Conservation (phyloP, 1,140 invertebrate genomes). For the Triops cancriformis region DNA sequence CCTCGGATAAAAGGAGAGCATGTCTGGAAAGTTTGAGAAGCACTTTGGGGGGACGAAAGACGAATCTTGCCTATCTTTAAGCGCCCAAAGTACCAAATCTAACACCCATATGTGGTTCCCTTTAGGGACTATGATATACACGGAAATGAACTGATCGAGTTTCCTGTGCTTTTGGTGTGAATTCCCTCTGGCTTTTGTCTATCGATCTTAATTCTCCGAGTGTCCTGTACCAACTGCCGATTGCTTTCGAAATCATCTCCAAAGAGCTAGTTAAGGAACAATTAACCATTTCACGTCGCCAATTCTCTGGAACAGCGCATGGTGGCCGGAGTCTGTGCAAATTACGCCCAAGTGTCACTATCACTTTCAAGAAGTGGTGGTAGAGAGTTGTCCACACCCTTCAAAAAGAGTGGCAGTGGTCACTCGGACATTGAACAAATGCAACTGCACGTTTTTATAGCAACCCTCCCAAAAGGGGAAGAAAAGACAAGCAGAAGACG, state of each 20-base stretch:
- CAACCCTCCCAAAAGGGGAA: not conserved
- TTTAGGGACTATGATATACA: not conserved
- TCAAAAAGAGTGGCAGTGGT: not conserved
- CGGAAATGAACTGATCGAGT: not conserved
- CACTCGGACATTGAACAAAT: not conserved
- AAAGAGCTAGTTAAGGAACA: no score
- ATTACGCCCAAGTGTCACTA: not conserved
- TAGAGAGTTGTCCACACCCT: not conserved
- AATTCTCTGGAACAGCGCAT: no score
- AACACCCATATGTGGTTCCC: conserved; percentile 9
- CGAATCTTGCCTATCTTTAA: not conserved
- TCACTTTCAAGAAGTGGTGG: not conserved
- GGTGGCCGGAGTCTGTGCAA: not conserved
- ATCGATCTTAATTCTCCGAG: no score
- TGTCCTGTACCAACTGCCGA: no score
- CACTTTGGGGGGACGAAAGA: not conserved
- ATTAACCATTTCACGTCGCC: no score
- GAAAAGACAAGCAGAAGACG: not conserved
- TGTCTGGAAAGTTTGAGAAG: not conserved
- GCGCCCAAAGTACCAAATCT: not conserved
- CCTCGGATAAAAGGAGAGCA: no score
- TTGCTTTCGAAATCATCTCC: no score
- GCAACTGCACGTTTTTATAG: not conserved
- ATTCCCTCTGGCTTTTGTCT: not conserved
- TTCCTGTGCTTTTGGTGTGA: not conserved